Evolutionary conservation across 2,113 vertebrate species (phyloP).

Genomic region (Anser cygnoides): DNA sequence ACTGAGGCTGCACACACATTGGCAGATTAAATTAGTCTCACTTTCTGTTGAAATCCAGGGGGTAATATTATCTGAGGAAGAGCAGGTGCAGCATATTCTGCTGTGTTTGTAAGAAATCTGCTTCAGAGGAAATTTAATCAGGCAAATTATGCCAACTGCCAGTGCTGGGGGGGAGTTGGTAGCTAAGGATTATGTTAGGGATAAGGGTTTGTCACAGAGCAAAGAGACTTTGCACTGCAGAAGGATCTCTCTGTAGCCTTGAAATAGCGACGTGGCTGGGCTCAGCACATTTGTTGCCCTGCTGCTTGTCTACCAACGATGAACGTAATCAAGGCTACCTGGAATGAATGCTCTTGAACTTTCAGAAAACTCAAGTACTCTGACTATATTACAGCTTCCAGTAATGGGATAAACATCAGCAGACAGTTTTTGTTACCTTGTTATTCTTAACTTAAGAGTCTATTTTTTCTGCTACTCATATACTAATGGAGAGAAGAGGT

Average conservation of each 20-base stretch:
- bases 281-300: neutral
- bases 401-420: neutral
- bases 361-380: neutral
- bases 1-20: neutral
- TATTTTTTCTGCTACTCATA: neutral
- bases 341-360: neutral
- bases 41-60: conserved; percentile 38
- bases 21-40: conserved; percentile 49
- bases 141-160: neutral
- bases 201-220: neutral
- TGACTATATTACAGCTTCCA: neutral
- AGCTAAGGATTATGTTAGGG: neutral
- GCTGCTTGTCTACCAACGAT: neutral
- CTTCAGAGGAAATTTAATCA: conserved; percentile 44
- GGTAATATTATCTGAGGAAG: conserved; percentile 35
- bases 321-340: neutral
- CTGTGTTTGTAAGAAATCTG: conserved; percentile 26
- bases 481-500: neutral
- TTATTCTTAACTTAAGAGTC: neutral
- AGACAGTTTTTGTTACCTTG: neutral
- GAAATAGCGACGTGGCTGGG: neutral
- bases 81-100: conserved; percentile 30
- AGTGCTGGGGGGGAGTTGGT: neutral
- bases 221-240: neutral
- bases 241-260: neutral